Evolutionary conservation across 2,888 invertebrate genomes (phyloP), one percentile per base, ranked within the genome.

Genomic region (Odiellus spinosus): DNA sequence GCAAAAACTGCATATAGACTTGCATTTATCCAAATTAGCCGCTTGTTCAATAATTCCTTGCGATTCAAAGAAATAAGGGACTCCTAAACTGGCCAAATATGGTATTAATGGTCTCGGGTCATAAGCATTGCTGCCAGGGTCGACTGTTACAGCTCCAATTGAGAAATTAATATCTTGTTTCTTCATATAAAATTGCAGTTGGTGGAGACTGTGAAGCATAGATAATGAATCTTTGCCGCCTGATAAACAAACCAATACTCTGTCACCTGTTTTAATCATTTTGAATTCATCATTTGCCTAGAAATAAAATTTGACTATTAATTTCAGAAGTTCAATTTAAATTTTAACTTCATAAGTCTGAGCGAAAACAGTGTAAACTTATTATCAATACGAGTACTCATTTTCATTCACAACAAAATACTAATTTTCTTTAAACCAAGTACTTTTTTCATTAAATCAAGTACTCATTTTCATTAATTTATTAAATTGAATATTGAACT

Each of bases 151-250:
- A 1, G 81, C 79, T 46, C 70, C 74, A 43, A 73, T 65, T 53
- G 61, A 75, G 63, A 88, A 87, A 56, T 76, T 72, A 38, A 83
- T 73, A 12, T 82, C 84, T 61, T 64, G 60, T 41, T 57, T 56
- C 46, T 52, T 60, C 3, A 77, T 75, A 60, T 82, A 79, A 64
- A 76, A 80, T 68, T 83, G 82, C 65, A 85, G 85, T 63, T 88
- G 86, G 46, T 80, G 76, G 59, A 90, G 68, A 1, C 82, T 78
- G 63, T 90, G 88, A 0, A 90, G 69, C 10, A 90, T 69, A 1
- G 82, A 79, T n/a, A 88, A 67, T 0, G 87, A 87, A 61, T 83
- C 80, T 55, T 80, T 80, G 2, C 83, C 82, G 0, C 82, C 85
- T 0, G 86, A 85, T 40, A 90, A 68, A 61, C 88, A 87, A 12